Evolutionary conservation across 2,797 vertebrate species (phyloP), one percentile per base, ranked within the genome.

Genomic region (Spinus pinus): DNA sequence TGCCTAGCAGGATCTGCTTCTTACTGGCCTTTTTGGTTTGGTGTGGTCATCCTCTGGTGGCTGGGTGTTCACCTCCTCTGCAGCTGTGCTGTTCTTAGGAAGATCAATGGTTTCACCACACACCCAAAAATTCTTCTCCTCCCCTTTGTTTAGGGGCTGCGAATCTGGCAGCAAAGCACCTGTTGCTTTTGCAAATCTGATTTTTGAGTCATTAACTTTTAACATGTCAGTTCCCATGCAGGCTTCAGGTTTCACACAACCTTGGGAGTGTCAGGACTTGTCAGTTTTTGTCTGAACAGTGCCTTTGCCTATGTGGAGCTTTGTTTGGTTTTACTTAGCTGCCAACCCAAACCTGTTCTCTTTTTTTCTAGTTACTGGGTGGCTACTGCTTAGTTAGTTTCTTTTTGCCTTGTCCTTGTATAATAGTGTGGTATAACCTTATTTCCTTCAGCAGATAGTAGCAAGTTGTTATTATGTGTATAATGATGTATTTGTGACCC

Each of bases 341-440:
- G 30, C 42, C 70, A 72, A 41, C 7, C 3, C 37, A 28, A 71
- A 71, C 14, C 3, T 0, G 1, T 2, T 2, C 1, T 31, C 2
- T 13, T 56, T 64, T 75, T 69, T 30, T 10, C 24, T 58, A 30
- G 25, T 15, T 21, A 49, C 5, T 2, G 7, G 6, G 3, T 42
- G 22, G 13, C 33, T 62, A 2, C 39, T 64, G 20, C 44, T 57
- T 46, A 50, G 12, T 44, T 74, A 28, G 51, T 72, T 77, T 82
- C 23, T 4, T 30, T 51, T 74, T 65, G 44, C 31, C 51, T 86
- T 77, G 21, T 46, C 19, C 47, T 37, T 64, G 20, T 65, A 6
- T 46, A 69, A 41, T 56, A 35, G 3, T 64, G 9, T 61, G 47
- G 25, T 42, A 31, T 53, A 33, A 33, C 14, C 6, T 0, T 33